Evolutionary conservation across 53 echinoderm and acorn worm species (phyloP).

Genomic region (Echinarachnius parma): DNA sequence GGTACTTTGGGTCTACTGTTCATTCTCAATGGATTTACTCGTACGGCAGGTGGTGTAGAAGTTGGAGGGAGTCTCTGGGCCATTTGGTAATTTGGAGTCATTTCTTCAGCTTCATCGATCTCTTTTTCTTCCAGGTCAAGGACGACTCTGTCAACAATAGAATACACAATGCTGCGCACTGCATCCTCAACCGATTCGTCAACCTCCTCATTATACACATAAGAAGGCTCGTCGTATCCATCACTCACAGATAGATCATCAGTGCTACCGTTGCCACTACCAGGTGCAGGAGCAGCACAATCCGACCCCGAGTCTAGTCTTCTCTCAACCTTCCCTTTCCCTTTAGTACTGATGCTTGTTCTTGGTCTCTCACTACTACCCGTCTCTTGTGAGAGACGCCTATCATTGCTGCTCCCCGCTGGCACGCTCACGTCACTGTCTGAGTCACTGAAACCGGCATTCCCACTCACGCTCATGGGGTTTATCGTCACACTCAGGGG

Average conservation of each 20-base stretch:
- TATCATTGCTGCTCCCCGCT: background rate
- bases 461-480: slow-evolving; percentile 76
- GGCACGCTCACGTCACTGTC: slow-evolving; percentile 73
- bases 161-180: slow-evolving; percentile 66
- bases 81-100: background rate
- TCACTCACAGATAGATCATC: slow-evolving; percentile 75
- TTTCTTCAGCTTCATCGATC: slow-evolving; percentile 11
- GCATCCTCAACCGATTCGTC: slow-evolving; percentile 84
- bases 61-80: background rate
- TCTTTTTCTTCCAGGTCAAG: slow-evolving; percentile 62
- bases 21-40: background rate
- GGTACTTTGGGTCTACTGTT: slow-evolving; percentile 23
- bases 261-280: slow-evolving; percentile 53
- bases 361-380: slow-evolving; percentile 36
- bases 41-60: slow-evolving; percentile 7
- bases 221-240: slow-evolving; percentile 76
- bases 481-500: slow-evolving; percentile 93
- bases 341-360: slow-evolving; percentile 44
- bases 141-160: slow-evolving; percentile 72
- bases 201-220: slow-evolving; percentile 92
- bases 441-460: slow-evolving; percentile 81
- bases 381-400: slow-evolving; percentile 42
- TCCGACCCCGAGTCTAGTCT: slow-evolving; percentile 29
- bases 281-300: slow-evolving; percentile 20
- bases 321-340: slow-evolving; percentile 2